phyloP scores from a whole-genome alignment of 2,888 invertebrate genomes.

The Xestobium rufovillosum region DNA sequence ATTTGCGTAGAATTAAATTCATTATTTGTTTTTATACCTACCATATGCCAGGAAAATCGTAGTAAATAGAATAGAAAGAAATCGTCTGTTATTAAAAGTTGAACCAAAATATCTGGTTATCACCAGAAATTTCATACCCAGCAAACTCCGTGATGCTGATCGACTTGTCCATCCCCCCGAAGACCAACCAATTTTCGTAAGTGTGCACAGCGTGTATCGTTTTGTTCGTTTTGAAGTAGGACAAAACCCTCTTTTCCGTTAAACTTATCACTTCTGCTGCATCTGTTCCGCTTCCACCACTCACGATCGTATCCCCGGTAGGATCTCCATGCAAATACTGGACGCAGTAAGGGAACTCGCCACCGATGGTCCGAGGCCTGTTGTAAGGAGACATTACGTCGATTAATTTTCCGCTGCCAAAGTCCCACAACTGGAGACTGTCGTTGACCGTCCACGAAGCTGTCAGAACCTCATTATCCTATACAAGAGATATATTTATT shows the following conservation, averaged over 20 bases:
- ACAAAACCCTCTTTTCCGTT: slow-evolving; percentile 32
- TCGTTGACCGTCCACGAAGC: slow-evolving; percentile 52
- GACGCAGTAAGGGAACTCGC: slow-evolving; percentile 52
- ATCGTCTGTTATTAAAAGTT: no score
- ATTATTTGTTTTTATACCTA: no score
- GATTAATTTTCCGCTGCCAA: slow-evolving; percentile 45
- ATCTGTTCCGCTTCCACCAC: slow-evolving; percentile 37
- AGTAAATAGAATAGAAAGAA: no score
- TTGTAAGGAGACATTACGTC: slow-evolving; percentile 46
- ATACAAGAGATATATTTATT: slow-evolving; percentile 4
- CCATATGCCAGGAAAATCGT: no score
- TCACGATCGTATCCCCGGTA: slow-evolving; percentile 31
- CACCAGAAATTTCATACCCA: background rate
- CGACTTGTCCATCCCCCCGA: slow-evolving; percentile 36
- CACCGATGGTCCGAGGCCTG: slow-evolving; percentile 46
- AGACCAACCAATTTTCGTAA: slow-evolving; percentile 28
- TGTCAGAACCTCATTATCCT: slow-evolving; percentile 48
- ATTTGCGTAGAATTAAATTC: no score
- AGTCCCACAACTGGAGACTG: slow-evolving; percentile 50
- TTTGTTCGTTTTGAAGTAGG: slow-evolving; percentile 30
- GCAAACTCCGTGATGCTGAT: slow-evolving; percentile 28
- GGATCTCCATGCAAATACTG: slow-evolving; percentile 43
- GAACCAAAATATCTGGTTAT: no score
- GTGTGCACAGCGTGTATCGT: slow-evolving; percentile 35
- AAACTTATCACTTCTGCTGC: slow-evolving; percentile 37